Base-by-base conservation (phyloP, 2,888 invertebrate genomes). In the Cotesia congregata region DNA sequence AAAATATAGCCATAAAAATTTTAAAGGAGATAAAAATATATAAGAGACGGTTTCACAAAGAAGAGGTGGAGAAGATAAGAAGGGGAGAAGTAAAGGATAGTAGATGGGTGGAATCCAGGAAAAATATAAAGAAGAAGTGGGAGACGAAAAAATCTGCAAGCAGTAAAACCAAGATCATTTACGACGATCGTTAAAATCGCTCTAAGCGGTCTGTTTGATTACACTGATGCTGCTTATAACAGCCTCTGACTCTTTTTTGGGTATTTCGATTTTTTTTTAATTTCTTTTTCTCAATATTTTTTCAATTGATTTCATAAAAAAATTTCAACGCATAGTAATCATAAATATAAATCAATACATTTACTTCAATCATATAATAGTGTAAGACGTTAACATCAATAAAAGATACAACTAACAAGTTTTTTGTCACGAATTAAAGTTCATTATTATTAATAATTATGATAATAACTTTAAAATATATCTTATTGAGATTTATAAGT, bases 171-270 rank as follows among this genome's bases (percentile, higher is more conserved):
- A 76, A 77, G 84, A 83, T 83, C 84, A 82, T 87, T 87, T 87
- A 87, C 83, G 87, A 86, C 82, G 80, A 82, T 86, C 85, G 85
- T 87, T 87, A 86, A 86, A 80, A 81, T 83, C 81, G 84, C 84
- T 85, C 83, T 83, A 82, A 84, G 85, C 83, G 83, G 83, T 81
- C 84, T 83, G 85, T 84, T 84, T 84, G 86, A 86, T 86, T 86
- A 86, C 86, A 86, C 86, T 86, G 86, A 86, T 83, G 85, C 83
- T 85, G 82, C 83, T 82, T 80, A 82, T 82, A 80, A 81, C 81
- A 80, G 80, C 82, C 77, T 78, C 50, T 71, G 74, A 77, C 77
- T 74, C 3, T 20, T 20, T 15, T 62, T 62, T 62, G 6, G 15
- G 20, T 20, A 6, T 67, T 75, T 75, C 65, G 59, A 41, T 74